Conservation (phyloP, 2,797 vertebrate species). For the Crenichthys baileyi region DNA sequence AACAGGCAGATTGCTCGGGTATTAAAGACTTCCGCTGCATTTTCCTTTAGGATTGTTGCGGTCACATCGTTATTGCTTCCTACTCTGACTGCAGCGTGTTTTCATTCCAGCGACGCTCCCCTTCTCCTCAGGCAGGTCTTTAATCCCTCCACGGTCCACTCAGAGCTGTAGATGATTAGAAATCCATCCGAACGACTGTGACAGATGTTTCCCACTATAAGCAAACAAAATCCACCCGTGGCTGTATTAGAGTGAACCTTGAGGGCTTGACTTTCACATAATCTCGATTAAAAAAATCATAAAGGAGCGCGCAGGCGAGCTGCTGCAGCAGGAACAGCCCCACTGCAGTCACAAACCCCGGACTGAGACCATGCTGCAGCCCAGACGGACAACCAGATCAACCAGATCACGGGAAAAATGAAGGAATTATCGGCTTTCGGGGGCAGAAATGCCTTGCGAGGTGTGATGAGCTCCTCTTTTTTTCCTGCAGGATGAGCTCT, state of each 20-base stretch:
- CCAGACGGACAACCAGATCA: background rate
- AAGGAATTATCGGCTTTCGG: conserved; percentile 4
- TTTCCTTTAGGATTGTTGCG: conserved; percentile 49
- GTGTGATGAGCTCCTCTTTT: conserved; percentile 35
- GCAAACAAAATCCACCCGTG: conserved; percentile 41
- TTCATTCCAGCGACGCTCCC: conserved; percentile 27
- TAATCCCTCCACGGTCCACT: conserved; percentile 21
- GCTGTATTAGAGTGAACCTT: conserved; percentile 71
- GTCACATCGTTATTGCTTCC: conserved; percentile 59
- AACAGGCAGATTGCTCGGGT: background rate
- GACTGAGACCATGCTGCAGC: background rate
- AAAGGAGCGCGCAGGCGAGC: conserved; percentile 9
- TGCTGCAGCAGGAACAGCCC: conserved; percentile 5
- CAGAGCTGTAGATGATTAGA: conserved; percentile 1
- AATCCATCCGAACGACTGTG: conserved; percentile 54
- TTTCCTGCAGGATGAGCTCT: conserved; percentile 70
- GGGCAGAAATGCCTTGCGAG: conserved; percentile 16
- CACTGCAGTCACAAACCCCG: background rate
- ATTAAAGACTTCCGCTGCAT: conserved; percentile 40
- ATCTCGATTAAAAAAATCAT: conserved; percentile 47
- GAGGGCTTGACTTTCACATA: conserved; percentile 79
- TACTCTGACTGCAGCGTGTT: conserved; percentile 56
- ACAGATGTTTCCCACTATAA: conserved; percentile 54
- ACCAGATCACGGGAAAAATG: background rate
- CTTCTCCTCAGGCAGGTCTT: conserved; percentile 32